Base-by-base conservation (phyloP, 1,140 invertebrate genomes). In the Agrilus planipennis region DNA sequence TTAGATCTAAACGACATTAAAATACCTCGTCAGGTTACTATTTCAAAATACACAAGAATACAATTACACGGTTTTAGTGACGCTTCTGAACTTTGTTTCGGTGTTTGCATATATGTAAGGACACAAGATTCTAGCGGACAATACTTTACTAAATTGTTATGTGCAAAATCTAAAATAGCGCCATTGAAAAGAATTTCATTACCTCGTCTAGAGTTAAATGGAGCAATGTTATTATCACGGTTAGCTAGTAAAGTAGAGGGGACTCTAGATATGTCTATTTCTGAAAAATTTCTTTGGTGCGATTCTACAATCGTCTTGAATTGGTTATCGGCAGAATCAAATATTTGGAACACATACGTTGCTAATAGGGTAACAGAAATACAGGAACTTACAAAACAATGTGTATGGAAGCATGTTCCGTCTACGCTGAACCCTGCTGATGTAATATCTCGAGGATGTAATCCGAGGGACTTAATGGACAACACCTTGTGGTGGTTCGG, bases 171-270 rank as follows among this genome's bases (percentile, higher is more conserved):
- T 28, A 49, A 57, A 37, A n/a, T n/a, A n/a, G n/a, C n/a, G n/a
- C n/a, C n/a, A n/a, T n/a, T n/a, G n/a, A n/a, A n/a, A n/a, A n/a
- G 62, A n/a, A n/a, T n/a, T n/a, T n/a, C n/a, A n/a, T n/a, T 72
- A 14, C 67, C 70, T 5, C 29, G 64, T 41, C 46, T 72, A 14
- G 70, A 72, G 49, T 46, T 72, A 14, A 55, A 49, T 34, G 67
- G 55, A 5, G 66, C 67, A 6, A 28, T 58, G 0, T 34, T 69
- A n/a, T 39, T 68, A 7, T 50, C 58, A 2, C 50, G 54, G 7
- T 34, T 67, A 27, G 18, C 60, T 14, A 16, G 48, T 14, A 44
- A 55, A 29, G 44, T 62, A 0, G 44, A 11, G 25, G 1, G 36
- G 12, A 42, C 45, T 3, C 44, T 62, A 17, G 30, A 45, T 7